A percentile compares a stretch with the other conserved stretches of the same genome.
These are phyloP conservation scores for Macrochelys suwanniensis DNA, from an alignment of 2,797 vertebrate species.

Conservation along the genomic window DNA sequence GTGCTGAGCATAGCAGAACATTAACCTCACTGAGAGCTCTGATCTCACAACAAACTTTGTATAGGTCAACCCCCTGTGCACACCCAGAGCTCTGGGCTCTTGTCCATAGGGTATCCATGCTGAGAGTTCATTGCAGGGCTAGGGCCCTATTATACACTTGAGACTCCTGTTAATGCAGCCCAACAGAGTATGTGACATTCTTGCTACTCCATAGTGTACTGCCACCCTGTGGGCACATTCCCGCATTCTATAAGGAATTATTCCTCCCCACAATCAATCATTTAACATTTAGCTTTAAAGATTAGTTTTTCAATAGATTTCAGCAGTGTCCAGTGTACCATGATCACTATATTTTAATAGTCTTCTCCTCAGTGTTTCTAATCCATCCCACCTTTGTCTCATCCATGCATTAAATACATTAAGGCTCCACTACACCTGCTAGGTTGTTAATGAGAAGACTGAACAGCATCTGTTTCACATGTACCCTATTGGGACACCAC, in stretches of 20 bases:
- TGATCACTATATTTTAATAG: not conserved
- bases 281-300: not conserved
- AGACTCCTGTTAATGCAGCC: not conserved
- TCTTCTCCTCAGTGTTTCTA: too few species aligned
- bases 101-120: not conserved
- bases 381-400: not conserved
- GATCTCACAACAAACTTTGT: not conserved
- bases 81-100: accelerated
- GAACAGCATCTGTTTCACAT: too few species aligned
- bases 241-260: not conserved
- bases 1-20: not conserved
- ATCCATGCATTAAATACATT: not conserved
- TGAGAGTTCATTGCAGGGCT: not conserved
- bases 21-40: not conserved
- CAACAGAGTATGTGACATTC: accelerated
- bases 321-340: not conserved
- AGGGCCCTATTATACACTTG: not conserved
- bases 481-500: too few species aligned
- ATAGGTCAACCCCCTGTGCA: not conserved
- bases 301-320: not conserved
- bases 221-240: not conserved
- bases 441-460: too few species aligned
- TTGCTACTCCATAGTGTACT: not conserved
- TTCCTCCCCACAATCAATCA: not conserved
- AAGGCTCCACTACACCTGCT: not conserved